These are phyloP conservation scores for Andrena trimmerana DNA, from an alignment of 2,888 invertebrate genomes.

Conservation along the genomic window DNA sequence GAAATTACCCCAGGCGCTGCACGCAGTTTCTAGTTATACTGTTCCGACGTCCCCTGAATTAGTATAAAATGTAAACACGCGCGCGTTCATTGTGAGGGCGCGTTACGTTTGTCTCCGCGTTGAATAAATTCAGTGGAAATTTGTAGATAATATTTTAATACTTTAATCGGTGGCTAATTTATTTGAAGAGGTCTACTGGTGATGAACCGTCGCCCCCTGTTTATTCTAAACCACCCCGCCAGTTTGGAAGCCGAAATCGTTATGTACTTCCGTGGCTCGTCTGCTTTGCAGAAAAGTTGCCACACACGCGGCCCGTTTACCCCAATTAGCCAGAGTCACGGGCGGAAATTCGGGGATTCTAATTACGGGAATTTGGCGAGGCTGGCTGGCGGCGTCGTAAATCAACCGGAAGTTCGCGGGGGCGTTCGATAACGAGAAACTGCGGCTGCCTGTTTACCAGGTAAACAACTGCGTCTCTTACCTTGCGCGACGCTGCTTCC, in stretches of 20 bases:
- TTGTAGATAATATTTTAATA: no score
- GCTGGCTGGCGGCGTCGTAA: conserved; percentile 4
- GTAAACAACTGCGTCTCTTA: conserved; percentile 37
- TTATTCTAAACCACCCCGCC: no score
- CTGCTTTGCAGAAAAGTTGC: not conserved
- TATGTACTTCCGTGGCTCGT: not conserved
- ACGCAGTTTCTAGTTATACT: not conserved
- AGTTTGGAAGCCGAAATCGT: not conserved
- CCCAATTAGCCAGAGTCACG: conserved; percentile 12
- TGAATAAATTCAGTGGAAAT: no score
- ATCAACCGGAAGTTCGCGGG: conserved; percentile 41
- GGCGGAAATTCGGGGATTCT: conserved; percentile 35
- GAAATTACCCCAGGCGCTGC: not conserved
- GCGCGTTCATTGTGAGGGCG: not conserved
- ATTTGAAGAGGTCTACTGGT: no score
- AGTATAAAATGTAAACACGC: not conserved
- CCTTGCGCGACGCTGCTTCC: conserved; percentile 4
- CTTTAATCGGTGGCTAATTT: no score
- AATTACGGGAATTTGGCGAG: conserved; percentile 45
- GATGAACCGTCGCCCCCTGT: no score
- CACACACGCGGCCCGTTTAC: conserved; percentile 6
- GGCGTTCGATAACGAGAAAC: conserved; percentile 49
- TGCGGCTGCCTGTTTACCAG: conserved; percentile 35
- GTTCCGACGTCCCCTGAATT: not conserved
- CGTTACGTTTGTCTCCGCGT: no score